Evolutionary conservation across 1,140 invertebrate genomes (phyloP).

Genomic region (Drosophila bocqueti): DNA sequence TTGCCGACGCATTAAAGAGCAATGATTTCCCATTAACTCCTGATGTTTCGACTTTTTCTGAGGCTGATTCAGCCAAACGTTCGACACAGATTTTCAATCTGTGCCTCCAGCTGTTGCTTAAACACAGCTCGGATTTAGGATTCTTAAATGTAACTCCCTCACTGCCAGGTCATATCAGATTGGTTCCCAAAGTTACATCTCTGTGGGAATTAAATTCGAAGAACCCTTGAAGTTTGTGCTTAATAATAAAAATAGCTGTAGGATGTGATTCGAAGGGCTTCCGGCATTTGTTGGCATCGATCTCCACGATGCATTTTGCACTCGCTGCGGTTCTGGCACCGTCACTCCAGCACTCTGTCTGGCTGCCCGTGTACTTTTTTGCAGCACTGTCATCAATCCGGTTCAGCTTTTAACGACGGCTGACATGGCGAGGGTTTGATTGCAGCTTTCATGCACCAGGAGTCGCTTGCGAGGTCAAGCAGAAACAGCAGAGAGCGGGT

Average conservation of each 20-base stretch:
- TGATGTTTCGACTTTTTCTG: conserved; percentile 41
- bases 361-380: conserved; percentile 12
- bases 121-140: background rate
- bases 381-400: conserved; percentile 57
- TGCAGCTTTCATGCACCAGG: conserved; percentile 51
- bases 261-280: conserved; percentile 20
- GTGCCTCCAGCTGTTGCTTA: conserved; percentile 1
- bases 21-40: conserved; percentile 51
- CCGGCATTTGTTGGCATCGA: conserved; percentile 14
- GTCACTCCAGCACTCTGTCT: conserved; percentile 4
- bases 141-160: background rate
- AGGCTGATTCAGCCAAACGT: conserved; percentile 11
- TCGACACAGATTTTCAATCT: conserved; percentile 34
- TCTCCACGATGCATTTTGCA: conserved; percentile 1
- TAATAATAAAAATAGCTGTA: conserved; percentile 25
- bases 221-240: conserved; percentile 21
- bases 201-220: conserved; percentile 18
- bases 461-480: conserved; percentile 38
- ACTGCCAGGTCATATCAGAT: background rate
- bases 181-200: background rate
- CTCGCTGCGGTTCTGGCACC: conserved; percentile 19
- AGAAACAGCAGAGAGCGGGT: conserved; percentile 20
- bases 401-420: conserved; percentile 52
- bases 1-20: conserved; percentile 37
- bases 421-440: conserved; percentile 54